These are phyloP conservation scores for Manis pentadactyla DNA, from an alignment of 2,797 vertebrate genomes.

Conservation along the genomic window DNA sequence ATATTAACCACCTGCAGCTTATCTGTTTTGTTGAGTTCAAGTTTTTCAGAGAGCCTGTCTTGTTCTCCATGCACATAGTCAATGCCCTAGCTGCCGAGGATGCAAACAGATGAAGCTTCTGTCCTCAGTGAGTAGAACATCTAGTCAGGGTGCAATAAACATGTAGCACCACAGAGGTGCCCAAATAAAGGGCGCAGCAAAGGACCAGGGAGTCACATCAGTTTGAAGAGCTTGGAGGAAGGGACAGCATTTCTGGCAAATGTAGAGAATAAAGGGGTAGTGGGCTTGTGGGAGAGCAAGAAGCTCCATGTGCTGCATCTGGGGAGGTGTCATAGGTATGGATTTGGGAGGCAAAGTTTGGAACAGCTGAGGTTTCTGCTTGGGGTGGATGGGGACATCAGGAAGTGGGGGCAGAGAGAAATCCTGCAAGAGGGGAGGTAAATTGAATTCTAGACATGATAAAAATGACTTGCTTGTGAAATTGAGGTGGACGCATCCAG, in stretches of 20 bases:
- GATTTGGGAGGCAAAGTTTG: background rate
- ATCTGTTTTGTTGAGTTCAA: conserved; percentile 34
- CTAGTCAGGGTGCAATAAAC: too few relatives aligned
- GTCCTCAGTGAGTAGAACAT: background rate
- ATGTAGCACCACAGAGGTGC: background rate
- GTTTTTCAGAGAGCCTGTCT: conserved; percentile 48
- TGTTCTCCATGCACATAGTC: background rate
- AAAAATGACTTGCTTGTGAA: background rate
- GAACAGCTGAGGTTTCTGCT: background rate
- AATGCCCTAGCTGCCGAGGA: background rate
- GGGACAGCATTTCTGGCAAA: background rate
- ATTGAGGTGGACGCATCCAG: background rate
- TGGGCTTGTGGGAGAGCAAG: background rate
- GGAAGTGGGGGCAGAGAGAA: background rate
- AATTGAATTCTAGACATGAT: background rate
- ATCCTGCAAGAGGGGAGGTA: background rate
- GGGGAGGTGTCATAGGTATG: background rate
- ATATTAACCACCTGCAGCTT: conserved; percentile 53
- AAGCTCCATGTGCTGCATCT: background rate
- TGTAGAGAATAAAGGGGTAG: background rate
- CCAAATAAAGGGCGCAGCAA: background rate
- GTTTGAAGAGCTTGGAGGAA: background rate
- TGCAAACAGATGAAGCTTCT: background rate
- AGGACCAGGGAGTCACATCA: background rate
- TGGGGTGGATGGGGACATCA: background rate